Conservation (phyloP, 2,797 vertebrate species). For the Zenarchopterus dispar region DNA sequence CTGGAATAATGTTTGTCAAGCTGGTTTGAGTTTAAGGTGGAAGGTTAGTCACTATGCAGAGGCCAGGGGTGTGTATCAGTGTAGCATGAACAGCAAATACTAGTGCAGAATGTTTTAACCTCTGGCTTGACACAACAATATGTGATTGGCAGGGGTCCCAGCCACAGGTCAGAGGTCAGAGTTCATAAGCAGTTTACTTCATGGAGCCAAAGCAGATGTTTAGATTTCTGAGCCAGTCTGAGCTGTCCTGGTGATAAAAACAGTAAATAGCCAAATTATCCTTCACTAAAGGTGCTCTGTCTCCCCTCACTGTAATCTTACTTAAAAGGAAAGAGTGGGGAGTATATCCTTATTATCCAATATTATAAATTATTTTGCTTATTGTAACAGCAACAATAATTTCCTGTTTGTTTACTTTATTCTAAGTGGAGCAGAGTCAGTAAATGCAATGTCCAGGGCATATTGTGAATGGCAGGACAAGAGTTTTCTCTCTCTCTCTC, state of each 20-base stretch:
- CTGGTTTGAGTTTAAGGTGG: slow-evolving; percentile 64
- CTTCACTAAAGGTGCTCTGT: no score
- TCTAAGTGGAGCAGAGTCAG: background rate
- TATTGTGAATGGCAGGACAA: background rate
- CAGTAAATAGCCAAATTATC: no score
- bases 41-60: slow-evolving; percentile 6
- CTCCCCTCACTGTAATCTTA: no score
- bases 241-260: no score
- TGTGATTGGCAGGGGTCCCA: slow-evolving; percentile 55
- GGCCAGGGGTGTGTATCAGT: slow-evolving; percentile 33
- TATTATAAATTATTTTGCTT: background rate
- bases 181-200: slow-evolving; percentile 65
- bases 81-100: slow-evolving; percentile 54
- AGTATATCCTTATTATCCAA: no score
- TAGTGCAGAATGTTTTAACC: slow-evolving; percentile 58
- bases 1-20: slow-evolving; percentile 68
- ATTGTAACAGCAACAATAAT: background rate
- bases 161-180: slow-evolving; percentile 46
- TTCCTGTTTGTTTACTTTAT: background rate
- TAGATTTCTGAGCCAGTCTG: slow-evolving; percentile 9
- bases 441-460: no score
- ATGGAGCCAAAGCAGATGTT: slow-evolving; percentile 70
- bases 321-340: no score
- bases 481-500: background rate
- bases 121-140: slow-evolving; percentile 58